Conservation (phyloP, 2,113 vertebrate genomes). For the Candoia aspera region DNA sequence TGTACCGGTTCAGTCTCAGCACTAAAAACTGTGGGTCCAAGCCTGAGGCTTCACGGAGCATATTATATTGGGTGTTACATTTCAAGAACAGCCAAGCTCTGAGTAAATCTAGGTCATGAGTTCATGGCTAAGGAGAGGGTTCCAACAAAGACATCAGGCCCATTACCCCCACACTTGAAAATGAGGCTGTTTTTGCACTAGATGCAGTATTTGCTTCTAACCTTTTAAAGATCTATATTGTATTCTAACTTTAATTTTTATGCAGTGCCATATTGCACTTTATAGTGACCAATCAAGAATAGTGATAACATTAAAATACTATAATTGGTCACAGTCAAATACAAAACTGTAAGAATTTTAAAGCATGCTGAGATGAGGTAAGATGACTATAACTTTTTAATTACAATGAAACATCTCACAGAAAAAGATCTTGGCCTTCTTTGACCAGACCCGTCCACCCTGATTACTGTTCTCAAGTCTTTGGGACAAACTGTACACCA, state of each 20-base stretch:
- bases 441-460: not conserved
- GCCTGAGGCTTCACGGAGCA: not conserved
- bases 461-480: not conserved
- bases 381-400: slow-evolving; percentile 2
- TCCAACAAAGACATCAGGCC: not conserved
- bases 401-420: not conserved
- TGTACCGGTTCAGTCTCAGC: not conserved
- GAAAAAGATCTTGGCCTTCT: slow-evolving; percentile 5
- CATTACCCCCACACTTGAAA: not conserved
- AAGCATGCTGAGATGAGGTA: not conserved
- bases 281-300: not conserved
- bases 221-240: not conserved
- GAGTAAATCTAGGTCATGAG: not conserved
- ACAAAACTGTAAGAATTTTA: not conserved
- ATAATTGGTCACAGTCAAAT: not conserved
- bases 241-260: not conserved
- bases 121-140: not conserved
- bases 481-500: not conserved
- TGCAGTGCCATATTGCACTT: not conserved
- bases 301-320: not conserved
- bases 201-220: not conserved
- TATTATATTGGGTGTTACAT: not conserved
- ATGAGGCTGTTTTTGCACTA: not conserved
- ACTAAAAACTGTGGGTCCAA: not conserved
- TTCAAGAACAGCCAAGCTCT: not conserved